Evolutionary conservation across 2,888 invertebrate genomes (phyloP).

Genomic region (Oeneis ivallda): DNA sequence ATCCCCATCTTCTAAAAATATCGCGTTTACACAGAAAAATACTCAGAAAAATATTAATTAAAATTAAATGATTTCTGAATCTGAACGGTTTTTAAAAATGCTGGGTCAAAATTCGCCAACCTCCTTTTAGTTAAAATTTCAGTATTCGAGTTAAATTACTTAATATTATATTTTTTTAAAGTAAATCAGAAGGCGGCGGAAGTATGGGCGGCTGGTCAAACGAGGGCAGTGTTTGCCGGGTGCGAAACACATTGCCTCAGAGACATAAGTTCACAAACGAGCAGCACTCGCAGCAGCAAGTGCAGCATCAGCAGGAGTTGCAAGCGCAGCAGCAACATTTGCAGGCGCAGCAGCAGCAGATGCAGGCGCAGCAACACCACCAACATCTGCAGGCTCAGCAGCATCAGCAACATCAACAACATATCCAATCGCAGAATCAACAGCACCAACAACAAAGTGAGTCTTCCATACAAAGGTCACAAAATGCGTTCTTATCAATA

Average conservation of each 20-base stretch:
- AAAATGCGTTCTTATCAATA: too few relatives aligned
- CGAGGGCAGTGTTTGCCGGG: conserved; percentile 73
- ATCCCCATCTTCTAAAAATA: too few relatives aligned
- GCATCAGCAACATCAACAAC: conserved; percentile 28
- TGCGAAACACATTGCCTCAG: conserved; percentile 69
- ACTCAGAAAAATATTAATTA: too few relatives aligned
- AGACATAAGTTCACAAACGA: conserved; percentile 76
- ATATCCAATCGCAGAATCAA: conserved; percentile 31
- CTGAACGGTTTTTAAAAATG: too few relatives aligned
- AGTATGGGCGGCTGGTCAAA: conserved; percentile 74
- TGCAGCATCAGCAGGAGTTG: conserved; percentile 51
- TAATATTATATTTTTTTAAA: conserved; percentile 34
- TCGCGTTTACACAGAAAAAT: too few relatives aligned
- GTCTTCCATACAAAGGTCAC: not conserved
- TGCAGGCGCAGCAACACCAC: conserved; percentile 41
- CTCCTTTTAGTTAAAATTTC: too few relatives aligned
- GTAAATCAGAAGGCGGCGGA: conserved; percentile 74
- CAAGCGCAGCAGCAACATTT: conserved; percentile 46
- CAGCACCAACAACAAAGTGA: conserved; percentile 41
- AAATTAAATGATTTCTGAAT: too few relatives aligned
- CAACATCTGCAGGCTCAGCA: conserved; percentile 41
- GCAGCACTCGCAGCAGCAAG: conserved; percentile 62
- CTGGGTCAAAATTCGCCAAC: too few relatives aligned
- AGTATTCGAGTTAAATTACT: not conserved
- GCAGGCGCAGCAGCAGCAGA: conserved; percentile 40